phyloP scores from a whole-genome alignment of 2,888 invertebrate genomes.

The Taphrorychus bicolor region DNA sequence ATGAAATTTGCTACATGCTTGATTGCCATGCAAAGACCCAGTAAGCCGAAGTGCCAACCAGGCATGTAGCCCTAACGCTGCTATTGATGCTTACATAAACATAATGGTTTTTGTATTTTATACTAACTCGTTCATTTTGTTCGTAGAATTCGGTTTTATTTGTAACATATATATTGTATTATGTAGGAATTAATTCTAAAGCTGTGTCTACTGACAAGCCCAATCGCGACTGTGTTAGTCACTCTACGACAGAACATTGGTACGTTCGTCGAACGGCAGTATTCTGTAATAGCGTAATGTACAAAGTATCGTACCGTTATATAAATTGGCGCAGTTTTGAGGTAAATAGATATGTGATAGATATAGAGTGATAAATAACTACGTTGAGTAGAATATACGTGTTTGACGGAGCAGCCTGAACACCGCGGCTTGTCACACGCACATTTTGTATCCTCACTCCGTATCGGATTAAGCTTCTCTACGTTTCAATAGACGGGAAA shows the following conservation, averaged over 20 bases:
- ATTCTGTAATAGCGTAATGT: slow-evolving; percentile 21
- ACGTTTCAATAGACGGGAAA: slow-evolving; percentile 8
- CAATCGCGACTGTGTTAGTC: slow-evolving; percentile 45
- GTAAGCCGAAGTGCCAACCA: not conserved
- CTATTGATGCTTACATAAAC: slow-evolving; percentile 42
- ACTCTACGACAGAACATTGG: slow-evolving; percentile 25
- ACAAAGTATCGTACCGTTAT: slow-evolving; percentile 30
- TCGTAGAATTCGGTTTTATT: slow-evolving; percentile 46
- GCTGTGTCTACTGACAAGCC: slow-evolving; percentile 58
- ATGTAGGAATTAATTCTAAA: slow-evolving; percentile 48
- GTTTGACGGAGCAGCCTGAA: slow-evolving; percentile 44
- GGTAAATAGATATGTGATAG: slow-evolving; percentile 44
- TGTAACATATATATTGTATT: slow-evolving; percentile 51
- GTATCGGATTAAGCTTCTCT: slow-evolving; percentile 57
- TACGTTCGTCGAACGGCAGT: slow-evolving; percentile 3
- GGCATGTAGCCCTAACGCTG: slow-evolving; percentile 32
- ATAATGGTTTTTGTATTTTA: slow-evolving; percentile 50
- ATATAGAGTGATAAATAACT: slow-evolving; percentile 40
- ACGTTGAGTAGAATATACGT: slow-evolving; percentile 29
- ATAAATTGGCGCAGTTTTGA: slow-evolving; percentile 37
- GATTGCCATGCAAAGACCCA: not conserved
- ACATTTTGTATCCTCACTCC: slow-evolving; percentile 59
- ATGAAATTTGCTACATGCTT: slow-evolving; percentile 24
- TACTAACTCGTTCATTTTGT: slow-evolving; percentile 42
- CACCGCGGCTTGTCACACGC: slow-evolving; percentile 56